These are phyloP conservation scores for Mareca penelope DNA, from an alignment of 2,797 vertebrate genomes.

Conservation along the genomic window DNA sequence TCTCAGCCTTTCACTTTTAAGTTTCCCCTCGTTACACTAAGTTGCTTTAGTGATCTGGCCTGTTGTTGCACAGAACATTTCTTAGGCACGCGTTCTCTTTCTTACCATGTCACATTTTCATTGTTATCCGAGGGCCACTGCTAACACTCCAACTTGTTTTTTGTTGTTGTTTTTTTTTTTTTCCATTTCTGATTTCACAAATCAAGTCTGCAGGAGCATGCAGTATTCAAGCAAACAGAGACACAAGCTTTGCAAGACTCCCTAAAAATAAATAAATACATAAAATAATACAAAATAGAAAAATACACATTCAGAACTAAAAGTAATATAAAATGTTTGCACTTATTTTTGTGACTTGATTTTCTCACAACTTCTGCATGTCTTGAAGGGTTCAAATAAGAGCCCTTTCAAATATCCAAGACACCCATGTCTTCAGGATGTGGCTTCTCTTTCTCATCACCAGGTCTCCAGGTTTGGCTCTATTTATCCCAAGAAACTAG, in stretches of 20 bases:
- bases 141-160: background rate
- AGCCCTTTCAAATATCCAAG: background rate
- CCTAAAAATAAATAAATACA: background rate
- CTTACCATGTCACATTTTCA: background rate
- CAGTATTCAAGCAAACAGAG: background rate
- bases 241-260: background rate
- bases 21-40: background rate
- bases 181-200: background rate
- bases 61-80: background rate
- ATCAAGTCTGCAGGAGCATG: background rate
- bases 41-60: background rate
- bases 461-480: background rate
- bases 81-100: background rate
- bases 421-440: rapidly evolving
- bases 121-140: background rate
- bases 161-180: background rate
- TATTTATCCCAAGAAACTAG: background rate
- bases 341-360: background rate
- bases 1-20: background rate
- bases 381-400: background rate
- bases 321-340: background rate
- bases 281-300: background rate
- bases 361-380: background rate
- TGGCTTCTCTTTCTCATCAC: background rate
- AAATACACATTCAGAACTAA: background rate